Evolutionary conservation across 2,113 vertebrate genomes (phyloP), one percentile per base, ranked within the genome.

Genomic region (Gymnorhina tibicen): DNA sequence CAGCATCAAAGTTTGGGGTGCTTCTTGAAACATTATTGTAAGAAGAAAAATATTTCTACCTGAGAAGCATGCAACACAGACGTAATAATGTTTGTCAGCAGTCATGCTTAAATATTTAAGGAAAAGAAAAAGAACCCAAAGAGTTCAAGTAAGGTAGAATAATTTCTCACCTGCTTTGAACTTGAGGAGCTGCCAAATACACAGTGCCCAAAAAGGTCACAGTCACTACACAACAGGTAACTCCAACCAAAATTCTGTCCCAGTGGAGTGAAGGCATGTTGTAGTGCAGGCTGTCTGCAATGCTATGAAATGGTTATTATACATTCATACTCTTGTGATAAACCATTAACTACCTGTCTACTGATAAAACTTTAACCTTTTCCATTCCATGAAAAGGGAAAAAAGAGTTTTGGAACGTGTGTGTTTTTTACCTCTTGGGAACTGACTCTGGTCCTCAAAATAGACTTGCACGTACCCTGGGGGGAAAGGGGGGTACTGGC

Each of bases 131-230:
- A 91, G 4, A 66, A 44, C 13, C 4, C n/a, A 17, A n/a, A 72
- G 32, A 69, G 8, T 20, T 88, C 58, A 64, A 67, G 80, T 13
- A 9, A 13, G 16, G 27, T 22, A 66, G 23, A 73, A 77, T 50
- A 47, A 13, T 89, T 87, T 91, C 60, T 97, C 97, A 97, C 95
- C 95, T 96, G 11, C 69, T 56, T 92, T 83, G 85, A 94, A 91
- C 55, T 37, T 87, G 85, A 94, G 5, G 17, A 95, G 15, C 44
- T 87, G 93, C 96, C 97, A 98, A 80, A 96, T 73, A 35, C 75
- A 70, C 33, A 98, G 55, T 0, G 6, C 85, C 28, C 77, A 73
- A 78, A 96, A 96, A 19, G 10, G 42, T 5, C 15, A 41, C 4
- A 0, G 86, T 95, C 83, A 96, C 67, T 37, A 79, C 30, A 19